Evolutionary conservation across 2,113 vertebrate genomes (phyloP).

Genomic region (Emydocephalus ijimae): DNA sequence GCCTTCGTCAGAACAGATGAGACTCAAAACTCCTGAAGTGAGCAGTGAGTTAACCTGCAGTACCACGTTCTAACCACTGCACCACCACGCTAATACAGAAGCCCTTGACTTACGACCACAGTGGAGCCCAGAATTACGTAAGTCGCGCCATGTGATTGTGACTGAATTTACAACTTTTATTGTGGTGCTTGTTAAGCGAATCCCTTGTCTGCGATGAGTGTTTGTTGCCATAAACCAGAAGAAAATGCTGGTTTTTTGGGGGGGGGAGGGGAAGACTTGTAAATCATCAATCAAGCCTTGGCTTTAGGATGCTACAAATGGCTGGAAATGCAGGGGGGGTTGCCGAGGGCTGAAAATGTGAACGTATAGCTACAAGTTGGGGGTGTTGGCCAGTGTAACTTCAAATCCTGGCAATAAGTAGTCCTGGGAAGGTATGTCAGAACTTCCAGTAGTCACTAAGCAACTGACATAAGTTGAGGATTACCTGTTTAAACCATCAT

Average conservation of each 20-base stretch:
- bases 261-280: no score
- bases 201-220: background rate
- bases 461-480: background rate
- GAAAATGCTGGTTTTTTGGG: background rate
- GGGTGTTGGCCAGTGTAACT: background rate
- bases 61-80: no score
- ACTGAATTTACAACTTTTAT: background rate
- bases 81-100: no score
- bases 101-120: background rate
- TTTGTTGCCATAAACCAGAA: background rate
- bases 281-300: background rate
- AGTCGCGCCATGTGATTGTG: background rate
- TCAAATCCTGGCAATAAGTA: background rate
- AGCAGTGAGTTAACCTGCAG: no score
- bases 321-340: no score
- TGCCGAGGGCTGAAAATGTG: background rate
- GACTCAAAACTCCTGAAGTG: no score
- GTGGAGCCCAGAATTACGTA: background rate
- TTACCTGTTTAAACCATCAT: background rate
- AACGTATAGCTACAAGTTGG: background rate
- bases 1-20: no score
- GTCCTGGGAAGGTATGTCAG: background rate
- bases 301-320: no score
- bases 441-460: background rate
- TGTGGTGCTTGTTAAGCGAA: no score